Percentiles rank a stretch among this genome's conserved stretches.
Evolutionary conservation across 1,140 invertebrate species (phyloP).

Genomic region (Aphaenogaster ashmeadi): DNA sequence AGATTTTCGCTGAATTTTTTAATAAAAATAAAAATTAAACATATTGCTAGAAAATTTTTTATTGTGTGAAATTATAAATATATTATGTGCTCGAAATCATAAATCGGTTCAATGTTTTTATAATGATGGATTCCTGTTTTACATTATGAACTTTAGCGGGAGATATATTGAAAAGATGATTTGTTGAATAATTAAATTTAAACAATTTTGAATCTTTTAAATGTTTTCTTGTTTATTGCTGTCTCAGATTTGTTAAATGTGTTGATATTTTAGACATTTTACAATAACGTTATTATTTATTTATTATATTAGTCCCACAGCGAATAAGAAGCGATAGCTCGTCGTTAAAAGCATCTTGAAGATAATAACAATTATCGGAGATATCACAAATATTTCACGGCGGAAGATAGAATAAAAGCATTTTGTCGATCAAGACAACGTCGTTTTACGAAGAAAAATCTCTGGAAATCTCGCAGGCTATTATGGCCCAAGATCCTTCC

Average conservation of each 20-base stretch:
- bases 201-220: neutral
- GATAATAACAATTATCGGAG: neutral
- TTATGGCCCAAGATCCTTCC: neutral
- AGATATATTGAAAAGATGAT: neutral
- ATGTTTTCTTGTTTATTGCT: neutral
- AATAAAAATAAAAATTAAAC: neutral
- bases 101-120: neutral
- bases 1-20: neutral
- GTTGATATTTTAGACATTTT: neutral
- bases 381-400: neutral
- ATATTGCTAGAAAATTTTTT: neutral
- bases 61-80: neutral
- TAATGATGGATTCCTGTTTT: neutral
- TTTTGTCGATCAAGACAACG: neutral
- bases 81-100: neutral
- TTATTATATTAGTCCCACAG: neutral
- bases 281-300: neutral
- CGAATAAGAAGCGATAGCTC: neutral
- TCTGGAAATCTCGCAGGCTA: neutral
- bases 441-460: neutral
- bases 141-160: neutral
- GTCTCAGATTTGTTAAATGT: neutral
- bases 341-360: neutral
- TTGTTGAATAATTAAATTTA: neutral
- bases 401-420: neutral